Evolutionary conservation across 2,113 vertebrate species (phyloP), one percentile per base, ranked within the genome.

Genomic region (Hymenochirus boettgeri): DNA sequence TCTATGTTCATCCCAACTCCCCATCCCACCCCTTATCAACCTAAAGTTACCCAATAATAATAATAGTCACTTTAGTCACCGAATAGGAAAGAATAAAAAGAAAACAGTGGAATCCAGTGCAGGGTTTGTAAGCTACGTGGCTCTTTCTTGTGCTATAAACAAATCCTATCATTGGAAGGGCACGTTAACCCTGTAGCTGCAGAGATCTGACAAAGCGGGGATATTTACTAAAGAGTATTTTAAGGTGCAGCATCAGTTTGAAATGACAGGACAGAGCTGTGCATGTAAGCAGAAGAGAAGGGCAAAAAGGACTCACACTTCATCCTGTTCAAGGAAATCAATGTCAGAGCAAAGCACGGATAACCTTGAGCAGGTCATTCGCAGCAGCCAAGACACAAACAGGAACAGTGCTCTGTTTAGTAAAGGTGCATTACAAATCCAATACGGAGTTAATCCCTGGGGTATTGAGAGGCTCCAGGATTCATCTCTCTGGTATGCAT

Each of bases 321-420:
- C n/a, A n/a, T n/a, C n/a, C 13, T 15, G 39, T 39, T 19, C 54
- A 33, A 57, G 29, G 5, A 7, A 3, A 31, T 18, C 35, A 3
- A n/a, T 37, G 47, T 52, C 46, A 18, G 8, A 37, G 22, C 60
- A 63, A 23, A 26, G 24, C 22, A 22, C 50, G 31, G 19, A 29
- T 61, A 61, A 61, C 59, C 59, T 61, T 61, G 59, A 29, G 45
- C 8, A 29, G 59, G 45, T 50, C 59, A 33, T 24, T 21, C 17
- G 26, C 58, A 31, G 25, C 21, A 17, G 3, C 2, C 57, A 9
- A 48, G 46, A 7, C 19, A 22, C 46, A 21, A 21, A 15, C 19
- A 8, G 8, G 18, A n/a, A n/a, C 9, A 22, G 8, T n/a, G n/a
- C n/a, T n/a, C n/a, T n/a, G n/a, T n/a, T n/a, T n/a, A n/a, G n/a